Evolutionary conservation across 1,140 invertebrate genomes (phyloP).

Genomic region (Cylas formicarius): DNA sequence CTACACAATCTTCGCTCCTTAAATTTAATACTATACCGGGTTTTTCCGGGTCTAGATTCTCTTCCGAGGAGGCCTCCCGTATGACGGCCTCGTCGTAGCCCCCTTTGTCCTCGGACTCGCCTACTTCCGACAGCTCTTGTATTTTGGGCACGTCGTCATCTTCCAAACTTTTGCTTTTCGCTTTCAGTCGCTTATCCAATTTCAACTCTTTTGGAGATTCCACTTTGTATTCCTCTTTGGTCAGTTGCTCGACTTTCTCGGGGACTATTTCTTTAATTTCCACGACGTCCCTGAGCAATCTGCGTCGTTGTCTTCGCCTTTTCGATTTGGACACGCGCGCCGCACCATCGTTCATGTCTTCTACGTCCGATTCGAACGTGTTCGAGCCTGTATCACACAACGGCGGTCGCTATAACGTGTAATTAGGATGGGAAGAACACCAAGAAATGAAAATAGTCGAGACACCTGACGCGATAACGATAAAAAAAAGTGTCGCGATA

Average conservation of each 20-base stretch:
- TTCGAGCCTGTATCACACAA: slow-evolving; percentile 16
- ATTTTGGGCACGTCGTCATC: slow-evolving; percentile 48
- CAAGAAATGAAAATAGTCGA: slow-evolving; percentile 16
- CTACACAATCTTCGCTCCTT: slow-evolving; percentile 25
- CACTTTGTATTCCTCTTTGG: slow-evolving; percentile 34
- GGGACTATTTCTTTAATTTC: slow-evolving; percentile 8
- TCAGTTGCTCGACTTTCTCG: slow-evolving; percentile 10
- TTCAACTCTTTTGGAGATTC: slow-evolving; percentile 45
- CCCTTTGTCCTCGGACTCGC: slow-evolving; percentile 31
- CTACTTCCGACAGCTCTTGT: slow-evolving; percentile 45
- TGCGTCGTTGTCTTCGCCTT: slow-evolving; percentile 19
- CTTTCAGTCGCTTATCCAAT: slow-evolving; percentile 20
- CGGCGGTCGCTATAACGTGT: neutral
- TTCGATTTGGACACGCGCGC: slow-evolving; percentile 20
- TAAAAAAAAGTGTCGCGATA: slow-evolving; percentile 8
- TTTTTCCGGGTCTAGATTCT: slow-evolving; percentile 41
- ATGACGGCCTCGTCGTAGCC: slow-evolving; percentile 45
- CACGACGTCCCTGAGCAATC: slow-evolving; percentile 7
- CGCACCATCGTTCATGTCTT: slow-evolving; percentile 21
- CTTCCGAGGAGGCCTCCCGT: slow-evolving; percentile 47
- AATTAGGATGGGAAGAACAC: too few relatives aligned
- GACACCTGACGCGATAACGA: slow-evolving; percentile 6
- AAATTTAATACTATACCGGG: slow-evolving; percentile 36
- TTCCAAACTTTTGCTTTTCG: slow-evolving; percentile 51
- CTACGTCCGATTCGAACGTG: slow-evolving; percentile 3